Evolutionary conservation across 2,113 vertebrate species (phyloP), one percentile per base, ranked within the genome.

Genomic region (Hepsetus odoe): DNA sequence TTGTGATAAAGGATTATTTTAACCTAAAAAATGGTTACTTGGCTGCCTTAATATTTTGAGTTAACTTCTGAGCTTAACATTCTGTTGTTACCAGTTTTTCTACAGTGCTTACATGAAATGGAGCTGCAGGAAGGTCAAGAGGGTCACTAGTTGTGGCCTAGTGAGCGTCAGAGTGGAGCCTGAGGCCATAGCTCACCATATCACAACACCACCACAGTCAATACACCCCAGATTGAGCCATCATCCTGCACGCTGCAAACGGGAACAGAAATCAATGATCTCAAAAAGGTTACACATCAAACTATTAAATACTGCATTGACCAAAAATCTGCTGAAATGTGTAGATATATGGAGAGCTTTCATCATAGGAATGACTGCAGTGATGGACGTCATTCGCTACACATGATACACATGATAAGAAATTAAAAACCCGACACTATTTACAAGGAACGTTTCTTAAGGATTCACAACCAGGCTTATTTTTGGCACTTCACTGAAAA

Each of bases 231-330:
- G 89, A 93, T 87, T 89, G 89, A 92, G 87, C 87, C 84, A 86
- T 91, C 82, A 84, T 90, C 85, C 89, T 88, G 87, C 85, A 88
- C 83, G 72, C 87, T 82, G 86, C 82, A 80, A 85, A 79, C 70
- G 71, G 83, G 81, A 87, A 87, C 78, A 85, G 86, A 79, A 82
- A 91, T 94, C 93, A 14, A 94, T 94, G 90, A 87, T 89, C 85
- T 92, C 91, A 91, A 93, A 93, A 92, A 92, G 91, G 91, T 92
- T 92, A 92, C 90, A 90, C 88, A 80, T 93, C 90, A 91, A 92
- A 92, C 91, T 91, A 91, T 93, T 93, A 92, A 93, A 92, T 89
- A 93, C 82, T 82, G 80, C 85, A 93, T 94, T 75, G 92, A 93
- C 85, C 55, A 84, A 75, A 80, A 80, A 88, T 89, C 87, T 90